Conservation (phyloP, 2,113 vertebrate genomes). For the Paradisaea rubra region DNA sequence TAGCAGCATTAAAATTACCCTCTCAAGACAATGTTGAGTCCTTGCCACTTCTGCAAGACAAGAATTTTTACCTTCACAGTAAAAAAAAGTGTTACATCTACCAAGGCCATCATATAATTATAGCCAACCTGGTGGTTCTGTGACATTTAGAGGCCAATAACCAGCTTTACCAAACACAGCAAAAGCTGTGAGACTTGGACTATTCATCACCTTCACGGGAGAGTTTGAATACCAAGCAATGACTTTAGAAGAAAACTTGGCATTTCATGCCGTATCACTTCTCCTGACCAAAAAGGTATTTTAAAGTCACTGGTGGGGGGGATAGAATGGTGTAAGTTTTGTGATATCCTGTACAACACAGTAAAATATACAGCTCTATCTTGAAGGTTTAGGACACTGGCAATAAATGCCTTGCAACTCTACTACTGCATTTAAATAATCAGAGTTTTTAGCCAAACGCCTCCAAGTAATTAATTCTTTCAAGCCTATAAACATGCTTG, state of each 20-base stretch:
- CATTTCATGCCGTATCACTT: neutral
- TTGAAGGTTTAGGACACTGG: neutral
- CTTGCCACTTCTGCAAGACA: neutral
- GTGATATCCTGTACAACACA: neutral
- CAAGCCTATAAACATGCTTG: neutral
- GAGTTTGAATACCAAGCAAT: neutral
- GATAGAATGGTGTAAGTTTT: neutral
- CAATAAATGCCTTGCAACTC: neutral
- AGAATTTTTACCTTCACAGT: neutral
- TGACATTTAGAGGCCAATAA: neutral
- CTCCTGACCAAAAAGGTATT: neutral
- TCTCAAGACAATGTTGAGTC: neutral
- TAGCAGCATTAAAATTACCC: neutral
- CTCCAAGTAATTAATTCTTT: neutral
- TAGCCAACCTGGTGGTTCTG: neutral
- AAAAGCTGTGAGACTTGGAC: neutral
- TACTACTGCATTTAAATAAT: neutral
- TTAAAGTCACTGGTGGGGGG: neutral
- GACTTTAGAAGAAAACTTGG: neutral
- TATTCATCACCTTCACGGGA: neutral
- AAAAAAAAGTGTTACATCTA: neutral
- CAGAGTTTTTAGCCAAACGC: neutral
- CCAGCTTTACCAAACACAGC: neutral
- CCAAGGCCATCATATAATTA: neutral
- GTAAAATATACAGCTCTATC: neutral